Evolutionary conservation across 2,888 invertebrate genomes (phyloP).

Genomic region (Lottia scabra): DNA sequence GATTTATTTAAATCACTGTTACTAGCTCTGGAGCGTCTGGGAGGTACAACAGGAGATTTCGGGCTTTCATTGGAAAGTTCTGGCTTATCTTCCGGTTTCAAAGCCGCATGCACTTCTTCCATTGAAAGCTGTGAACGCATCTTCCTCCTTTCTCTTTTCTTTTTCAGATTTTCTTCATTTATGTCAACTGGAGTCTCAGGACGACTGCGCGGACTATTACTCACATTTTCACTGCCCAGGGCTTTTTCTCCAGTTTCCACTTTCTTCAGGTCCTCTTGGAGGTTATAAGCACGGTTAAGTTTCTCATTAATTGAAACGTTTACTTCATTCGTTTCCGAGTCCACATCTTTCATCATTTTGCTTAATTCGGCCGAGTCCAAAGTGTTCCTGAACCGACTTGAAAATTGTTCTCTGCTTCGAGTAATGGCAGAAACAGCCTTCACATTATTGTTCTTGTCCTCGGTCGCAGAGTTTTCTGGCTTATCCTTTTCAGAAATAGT

Average conservation of each 20-base stretch:
- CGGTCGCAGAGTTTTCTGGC: slow-evolving; percentile 19
- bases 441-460: slow-evolving; percentile 12
- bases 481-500: slow-evolving; percentile 52
- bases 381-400: slow-evolving; percentile 34
- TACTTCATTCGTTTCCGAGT: slow-evolving; percentile 13
- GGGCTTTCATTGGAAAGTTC: slow-evolving; percentile 8
- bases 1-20: slow-evolving; percentile 15
- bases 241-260: neutral
- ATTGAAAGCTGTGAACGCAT: slow-evolving; percentile 49
- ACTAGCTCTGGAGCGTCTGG: slow-evolving; percentile 14
- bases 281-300: slow-evolving; percentile 23
- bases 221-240: neutral
- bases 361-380: slow-evolving; percentile 46
- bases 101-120: slow-evolving; percentile 56
- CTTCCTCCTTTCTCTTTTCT: slow-evolving; percentile 50
- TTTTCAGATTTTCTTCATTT: slow-evolving; percentile 47
- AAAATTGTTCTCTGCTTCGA: slow-evolving; percentile 26
- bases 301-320: slow-evolving; percentile 6
- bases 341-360: slow-evolving; percentile 26
- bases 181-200: neutral
- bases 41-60: slow-evolving; percentile 21
- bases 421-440: slow-evolving; percentile 21
- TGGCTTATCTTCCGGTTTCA: slow-evolving; percentile 30
- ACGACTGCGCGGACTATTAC: neutral
- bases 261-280: slow-evolving; percentile 19